These are phyloP conservation scores for Lynx canadensis DNA, from an alignment of 2,113 vertebrate genomes.

Conservation along the genomic window DNA sequence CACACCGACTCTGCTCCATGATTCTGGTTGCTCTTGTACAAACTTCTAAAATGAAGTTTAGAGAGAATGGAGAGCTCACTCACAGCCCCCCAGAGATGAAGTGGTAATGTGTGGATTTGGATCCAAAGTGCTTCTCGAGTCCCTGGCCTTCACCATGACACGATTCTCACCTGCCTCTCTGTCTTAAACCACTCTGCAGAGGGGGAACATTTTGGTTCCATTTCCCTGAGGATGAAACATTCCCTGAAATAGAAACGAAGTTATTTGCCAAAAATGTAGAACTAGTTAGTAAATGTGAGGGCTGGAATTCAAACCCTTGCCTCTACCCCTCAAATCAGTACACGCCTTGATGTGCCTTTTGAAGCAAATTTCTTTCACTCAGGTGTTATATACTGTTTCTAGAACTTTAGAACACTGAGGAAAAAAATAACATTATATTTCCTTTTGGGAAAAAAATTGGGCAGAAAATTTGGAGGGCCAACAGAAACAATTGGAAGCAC, in stretches of 20 bases:
- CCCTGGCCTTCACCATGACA: neutral
- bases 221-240: constrained; percentile 5
- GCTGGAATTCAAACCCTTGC: neutral
- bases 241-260: neutral
- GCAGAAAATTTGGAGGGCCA: neutral
- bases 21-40: neutral
- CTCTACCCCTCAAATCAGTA: neutral
- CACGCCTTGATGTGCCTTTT: neutral
- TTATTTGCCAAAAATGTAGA: neutral
- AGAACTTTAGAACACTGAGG: neutral
- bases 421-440: neutral
- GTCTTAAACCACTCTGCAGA: neutral
- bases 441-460: neutral
- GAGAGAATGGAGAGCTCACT: neutral
- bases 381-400: neutral
- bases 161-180: neutral
- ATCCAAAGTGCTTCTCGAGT: neutral
- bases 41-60: neutral
- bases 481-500: neutral
- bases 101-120: neutral
- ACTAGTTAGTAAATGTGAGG: neutral
- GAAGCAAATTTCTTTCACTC: constrained; percentile 31
- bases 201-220: neutral
- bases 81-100: neutral
- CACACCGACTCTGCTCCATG: neutral